Conservation (phyloP, 2,888 invertebrate genomes). For the Mesorhabditis spiculigera region DNA sequence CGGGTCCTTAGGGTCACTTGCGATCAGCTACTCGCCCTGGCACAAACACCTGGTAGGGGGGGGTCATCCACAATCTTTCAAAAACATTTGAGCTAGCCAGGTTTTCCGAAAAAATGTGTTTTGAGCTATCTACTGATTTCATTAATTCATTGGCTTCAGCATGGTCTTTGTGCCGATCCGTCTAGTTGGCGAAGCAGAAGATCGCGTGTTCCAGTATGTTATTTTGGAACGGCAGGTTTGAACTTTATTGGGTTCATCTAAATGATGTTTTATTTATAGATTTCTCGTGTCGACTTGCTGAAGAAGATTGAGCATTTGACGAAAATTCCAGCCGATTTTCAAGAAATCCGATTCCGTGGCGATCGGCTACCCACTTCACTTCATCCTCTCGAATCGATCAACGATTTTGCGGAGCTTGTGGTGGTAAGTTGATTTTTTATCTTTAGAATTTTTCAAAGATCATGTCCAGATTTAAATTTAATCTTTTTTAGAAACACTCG, state of each 20-base stretch:
- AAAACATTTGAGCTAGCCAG: too few relatives aligned
- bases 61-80: too few relatives aligned
- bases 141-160: conserved; percentile 6
- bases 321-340: neutral
- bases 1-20: too few relatives aligned
- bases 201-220: conserved; percentile 9
- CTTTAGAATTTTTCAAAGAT: too few relatives aligned
- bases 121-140: neutral
- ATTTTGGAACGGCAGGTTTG: conserved; percentile 8
- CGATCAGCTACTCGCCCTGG: too few relatives aligned
- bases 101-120: neutral
- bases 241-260: neutral
- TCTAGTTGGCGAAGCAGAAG: conserved; percentile 11
- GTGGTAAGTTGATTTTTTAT: too few relatives aligned
- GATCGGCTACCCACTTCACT: too few relatives aligned
- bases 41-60: too few relatives aligned
- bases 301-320: conserved; percentile 5
- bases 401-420: too few relatives aligned
- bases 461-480: too few relatives aligned
- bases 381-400: too few relatives aligned
- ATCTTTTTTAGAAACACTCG: conserved; percentile 11
- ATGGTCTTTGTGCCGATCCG: conserved; percentile 10
- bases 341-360: conserved; percentile 14
- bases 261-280: conserved; percentile 10
- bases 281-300: conserved; percentile 8